Conservation (phyloP, 1,140 invertebrate species). For the Plectus sambesii region DNA sequence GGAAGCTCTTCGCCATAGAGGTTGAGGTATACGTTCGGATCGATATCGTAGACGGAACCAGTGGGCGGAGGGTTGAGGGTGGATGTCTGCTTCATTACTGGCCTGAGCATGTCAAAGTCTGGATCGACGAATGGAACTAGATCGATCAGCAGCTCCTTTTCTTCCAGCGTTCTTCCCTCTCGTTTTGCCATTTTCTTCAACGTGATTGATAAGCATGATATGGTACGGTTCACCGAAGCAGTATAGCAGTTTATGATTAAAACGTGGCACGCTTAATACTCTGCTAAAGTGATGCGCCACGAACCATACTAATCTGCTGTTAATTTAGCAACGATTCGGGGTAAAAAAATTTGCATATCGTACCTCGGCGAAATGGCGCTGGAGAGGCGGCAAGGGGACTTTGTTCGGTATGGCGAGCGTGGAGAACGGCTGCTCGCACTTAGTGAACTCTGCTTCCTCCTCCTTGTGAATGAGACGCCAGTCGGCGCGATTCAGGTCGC, state of each 20-base stretch:
- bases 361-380: conserved; percentile 23
- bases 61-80: conserved; percentile 8
- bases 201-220: too few relatives aligned
- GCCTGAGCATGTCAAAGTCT: conserved; percentile 32
- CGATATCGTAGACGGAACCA: conserved; percentile 36
- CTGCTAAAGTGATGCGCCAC: too few relatives aligned
- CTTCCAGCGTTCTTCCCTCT: too few relatives aligned
- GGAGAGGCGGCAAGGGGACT: conserved; percentile 40
- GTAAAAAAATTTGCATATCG: too few relatives aligned
- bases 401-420: conserved; percentile 26
- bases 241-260: too few relatives aligned
- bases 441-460: conserved; percentile 32
- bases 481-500: conserved; percentile 41
- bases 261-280: too few relatives aligned
- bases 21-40: conserved; percentile 30
- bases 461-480: conserved; percentile 42
- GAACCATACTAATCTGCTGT: background rate
- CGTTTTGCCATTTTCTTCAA: too few relatives aligned
- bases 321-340: background rate
- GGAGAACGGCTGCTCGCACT: conserved; percentile 28
- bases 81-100: conserved; percentile 31
- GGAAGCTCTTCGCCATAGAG: conserved; percentile 39
- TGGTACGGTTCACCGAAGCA: too few relatives aligned
- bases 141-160: too few relatives aligned
- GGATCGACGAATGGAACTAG: conserved; percentile 43